Percentiles rank a stretch among this genome's conserved stretches.
Conservation (phyloP, 30 jellyfish, hydroid and myxozoan genomes). For the Aurelia aurita region DNA sequence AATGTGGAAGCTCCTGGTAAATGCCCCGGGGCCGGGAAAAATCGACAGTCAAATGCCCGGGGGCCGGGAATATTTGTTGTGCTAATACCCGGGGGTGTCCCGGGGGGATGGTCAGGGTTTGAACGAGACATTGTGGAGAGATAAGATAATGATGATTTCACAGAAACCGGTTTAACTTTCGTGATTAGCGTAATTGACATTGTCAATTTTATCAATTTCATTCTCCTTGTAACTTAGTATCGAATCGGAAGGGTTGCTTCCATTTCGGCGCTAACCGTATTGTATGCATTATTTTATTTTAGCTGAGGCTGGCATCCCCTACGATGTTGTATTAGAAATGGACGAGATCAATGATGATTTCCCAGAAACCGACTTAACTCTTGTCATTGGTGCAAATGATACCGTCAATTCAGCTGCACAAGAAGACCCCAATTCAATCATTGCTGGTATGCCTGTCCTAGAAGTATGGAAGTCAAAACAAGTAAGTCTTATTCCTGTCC, state of each 20-base stretch:
- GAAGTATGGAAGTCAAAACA: constrained; percentile 98
- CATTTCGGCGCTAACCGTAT: too few relatives aligned
- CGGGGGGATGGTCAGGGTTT: too few relatives aligned
- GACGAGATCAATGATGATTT: constrained; percentile 95
- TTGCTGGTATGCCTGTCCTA: constrained; percentile 98
- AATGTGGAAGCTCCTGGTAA: too few relatives aligned
- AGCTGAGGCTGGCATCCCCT: constrained; percentile 99
- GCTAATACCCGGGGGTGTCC: too few relatives aligned
- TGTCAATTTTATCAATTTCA: too few relatives aligned
- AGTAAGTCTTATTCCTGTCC: constrained; percentile 29
- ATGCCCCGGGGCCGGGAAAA: too few relatives aligned
- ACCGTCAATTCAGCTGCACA: constrained; percentile 99
- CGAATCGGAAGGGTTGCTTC: too few relatives aligned
- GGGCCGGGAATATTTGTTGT: too few relatives aligned
- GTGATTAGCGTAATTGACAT: constrained; percentile 97
- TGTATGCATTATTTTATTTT: not conserved
- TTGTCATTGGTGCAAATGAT: constrained; percentile 97
- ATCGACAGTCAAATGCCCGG: too few relatives aligned
- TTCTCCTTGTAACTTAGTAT: too few relatives aligned
- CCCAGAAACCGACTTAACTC: constrained; percentile 90
- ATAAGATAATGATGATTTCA: constrained; percentile 92
- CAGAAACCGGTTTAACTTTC: constrained; percentile 88
- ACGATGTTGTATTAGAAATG: constrained; percentile 95
- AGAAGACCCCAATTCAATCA: constrained; percentile 95
- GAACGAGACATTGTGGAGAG: too few relatives aligned